Conservation (phyloP, 2,888 invertebrate species). For the Trichopoda pennipes region DNA sequence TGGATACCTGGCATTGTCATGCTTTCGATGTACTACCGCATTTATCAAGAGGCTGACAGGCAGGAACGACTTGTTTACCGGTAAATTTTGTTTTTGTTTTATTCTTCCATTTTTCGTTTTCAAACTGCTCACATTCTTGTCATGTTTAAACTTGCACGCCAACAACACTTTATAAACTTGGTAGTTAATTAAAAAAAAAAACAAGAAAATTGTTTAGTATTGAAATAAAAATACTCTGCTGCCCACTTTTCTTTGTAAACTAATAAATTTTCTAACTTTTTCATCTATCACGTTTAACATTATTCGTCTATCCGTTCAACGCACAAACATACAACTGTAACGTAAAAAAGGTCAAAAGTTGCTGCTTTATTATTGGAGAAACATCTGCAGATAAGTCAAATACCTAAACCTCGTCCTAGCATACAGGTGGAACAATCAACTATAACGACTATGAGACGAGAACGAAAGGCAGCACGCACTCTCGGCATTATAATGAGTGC, state of each 20-base stretch:
- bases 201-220: neutral
- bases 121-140: neutral
- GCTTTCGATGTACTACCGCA: slow-evolving; percentile 95
- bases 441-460: slow-evolving; percentile 93
- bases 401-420: slow-evolving; percentile 86
- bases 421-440: slow-evolving; percentile 88
- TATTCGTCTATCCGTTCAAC: neutral
- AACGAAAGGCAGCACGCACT: slow-evolving; percentile 94
- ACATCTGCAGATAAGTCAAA: slow-evolving; percentile 94
- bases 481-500: slow-evolving; percentile 98
- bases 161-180: neutral
- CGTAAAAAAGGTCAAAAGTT: slow-evolving; percentile 88
- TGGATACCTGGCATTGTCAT: slow-evolving; percentile 97
- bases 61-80: slow-evolving; percentile 92
- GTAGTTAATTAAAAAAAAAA: slow-evolving; percentile 45
- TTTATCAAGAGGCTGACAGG: slow-evolving; percentile 91
- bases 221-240: slow-evolving; percentile 5
- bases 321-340: slow-evolving; percentile 13
- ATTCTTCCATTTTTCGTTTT: neutral
- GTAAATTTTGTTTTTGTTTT: slow-evolving; percentile 82
- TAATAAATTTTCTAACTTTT: slow-evolving; percentile 62
- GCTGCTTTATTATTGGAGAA: slow-evolving; percentile 92
- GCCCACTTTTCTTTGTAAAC: slow-evolving; percentile 24
- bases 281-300: slow-evolving; percentile 35
- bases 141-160: neutral